These are phyloP conservation scores for Podabrus alpinus DNA, from an alignment of 2,888 invertebrate genomes.

Conservation along the genomic window DNA sequence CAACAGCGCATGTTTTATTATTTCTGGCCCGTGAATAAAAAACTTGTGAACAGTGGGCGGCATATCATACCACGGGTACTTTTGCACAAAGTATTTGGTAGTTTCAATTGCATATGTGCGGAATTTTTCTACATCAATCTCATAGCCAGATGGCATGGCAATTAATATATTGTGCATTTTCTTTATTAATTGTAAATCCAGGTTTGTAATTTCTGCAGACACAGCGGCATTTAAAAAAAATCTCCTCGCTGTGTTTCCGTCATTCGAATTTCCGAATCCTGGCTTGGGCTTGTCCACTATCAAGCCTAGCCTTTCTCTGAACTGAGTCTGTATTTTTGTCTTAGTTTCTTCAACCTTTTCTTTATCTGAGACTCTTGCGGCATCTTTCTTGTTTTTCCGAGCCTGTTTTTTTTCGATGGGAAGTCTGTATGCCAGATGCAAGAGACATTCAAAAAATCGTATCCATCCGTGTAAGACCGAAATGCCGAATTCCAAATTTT, in stretches of 20 bases:
- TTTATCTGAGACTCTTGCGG: not conserved
- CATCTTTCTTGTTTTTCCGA: not conserved
- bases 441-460: slow-evolving; percentile 32
- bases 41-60: slow-evolving; percentile 19
- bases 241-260: slow-evolving; percentile 21
- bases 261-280: too few relatives aligned
- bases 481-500: not conserved
- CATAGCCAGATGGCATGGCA: slow-evolving; percentile 15
- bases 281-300: slow-evolving; percentile 2
- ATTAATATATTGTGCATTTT: slow-evolving; percentile 26
- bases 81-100: slow-evolving; percentile 17
- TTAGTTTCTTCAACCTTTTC: not conserved
- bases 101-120: slow-evolving; percentile 16
- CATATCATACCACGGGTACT: slow-evolving; percentile 16
- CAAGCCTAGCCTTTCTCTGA: not conserved
- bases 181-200: slow-evolving; percentile 18
- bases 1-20: slow-evolving; percentile 14
- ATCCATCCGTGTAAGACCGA: not conserved
- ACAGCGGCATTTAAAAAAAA: slow-evolving; percentile 19
- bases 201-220: slow-evolving; percentile 21
- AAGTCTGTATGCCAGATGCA: slow-evolving; percentile 30
- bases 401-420: not conserved
- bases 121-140: slow-evolving; percentile 20
- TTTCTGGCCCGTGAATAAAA: slow-evolving; percentile 27
- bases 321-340: not conserved